Percentiles rank a stretch among this genome's conserved stretches.
Conservation (phyloP, 2,113 vertebrate species). For the Silurus glanis region DNA sequence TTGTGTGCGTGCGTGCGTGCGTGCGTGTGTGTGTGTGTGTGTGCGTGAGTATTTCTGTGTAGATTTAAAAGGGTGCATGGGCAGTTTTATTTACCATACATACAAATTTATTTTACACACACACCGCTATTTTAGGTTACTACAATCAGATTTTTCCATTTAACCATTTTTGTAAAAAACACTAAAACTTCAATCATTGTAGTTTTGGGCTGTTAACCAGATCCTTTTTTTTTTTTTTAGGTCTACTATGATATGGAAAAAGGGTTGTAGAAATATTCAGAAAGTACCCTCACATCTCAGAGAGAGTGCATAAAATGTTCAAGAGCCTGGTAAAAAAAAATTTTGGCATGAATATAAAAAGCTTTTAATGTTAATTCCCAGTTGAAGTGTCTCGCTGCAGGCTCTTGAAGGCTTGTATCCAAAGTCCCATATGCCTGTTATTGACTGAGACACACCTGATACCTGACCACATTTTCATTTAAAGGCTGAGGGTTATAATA, state of each 20-base stretch:
- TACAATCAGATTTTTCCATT: not conserved
- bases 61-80: not conserved
- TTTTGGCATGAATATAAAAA: constrained; percentile 18
- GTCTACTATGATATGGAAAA: not conserved
- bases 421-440: not conserved
- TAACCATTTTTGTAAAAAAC: constrained; percentile 14
- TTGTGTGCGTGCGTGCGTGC: constrained; percentile 10
- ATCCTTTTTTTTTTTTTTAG: constrained; percentile 8
- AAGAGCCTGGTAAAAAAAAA: constrained; percentile 25
- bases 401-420: not conserved
- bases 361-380: constrained; percentile 21
- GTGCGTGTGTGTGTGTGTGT: not conserved
- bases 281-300: not conserved
- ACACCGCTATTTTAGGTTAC: not conserved
- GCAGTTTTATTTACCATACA: not conserved
- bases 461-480: constrained; percentile 15
- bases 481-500: constrained; percentile 37
- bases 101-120: not conserved
- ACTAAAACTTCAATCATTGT: not conserved
- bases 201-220: not conserved
- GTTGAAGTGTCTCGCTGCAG: constrained; percentile 21
- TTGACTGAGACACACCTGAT: constrained; percentile 21
- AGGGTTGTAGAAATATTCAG: constrained; percentile 23
- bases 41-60: not conserved
- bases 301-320: not conserved